Evolutionary conservation across 1,140 invertebrate species (phyloP).

Genomic region (Pseudachorutes palmiensis): DNA sequence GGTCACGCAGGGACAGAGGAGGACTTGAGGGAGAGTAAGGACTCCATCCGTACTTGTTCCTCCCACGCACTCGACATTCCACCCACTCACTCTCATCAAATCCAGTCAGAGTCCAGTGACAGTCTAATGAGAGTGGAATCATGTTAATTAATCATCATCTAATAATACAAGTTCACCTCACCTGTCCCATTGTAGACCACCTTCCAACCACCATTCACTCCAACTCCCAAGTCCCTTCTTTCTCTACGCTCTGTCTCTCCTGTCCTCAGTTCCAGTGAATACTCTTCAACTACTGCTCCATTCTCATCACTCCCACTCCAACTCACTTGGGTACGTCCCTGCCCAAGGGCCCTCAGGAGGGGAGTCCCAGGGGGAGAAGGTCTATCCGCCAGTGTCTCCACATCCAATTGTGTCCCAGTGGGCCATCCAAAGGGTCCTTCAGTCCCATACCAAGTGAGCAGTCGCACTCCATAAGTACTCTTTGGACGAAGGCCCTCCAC

Average conservation of each 20-base stretch:
- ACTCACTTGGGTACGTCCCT: constrained; percentile 53
- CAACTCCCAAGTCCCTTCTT: constrained; percentile 25
- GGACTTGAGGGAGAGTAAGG: too few relatives aligned
- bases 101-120: constrained; percentile 66
- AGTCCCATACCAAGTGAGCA: constrained; percentile 63
- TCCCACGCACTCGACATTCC: constrained; percentile 66
- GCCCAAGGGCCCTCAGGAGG: constrained; percentile 47
- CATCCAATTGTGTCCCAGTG: constrained; percentile 55
- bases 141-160: neutral
- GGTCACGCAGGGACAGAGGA: too few relatives aligned
- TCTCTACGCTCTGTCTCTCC: constrained; percentile 31
- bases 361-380: constrained; percentile 61
- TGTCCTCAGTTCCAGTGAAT: constrained; percentile 46
- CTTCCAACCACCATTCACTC: constrained; percentile 49
- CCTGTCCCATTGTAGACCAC: constrained; percentile 71
- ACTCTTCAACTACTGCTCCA: constrained; percentile 53
- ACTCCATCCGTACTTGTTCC: too few relatives aligned
- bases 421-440: constrained; percentile 57
- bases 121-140: constrained; percentile 45
- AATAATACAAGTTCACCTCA: constrained; percentile 38
- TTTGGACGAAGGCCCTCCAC: constrained; percentile 54
- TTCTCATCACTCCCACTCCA: constrained; percentile 62
- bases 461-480: constrained; percentile 62
- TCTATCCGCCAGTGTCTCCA: constrained; percentile 51
- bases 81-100: constrained; percentile 52